Evolutionary conservation across 2,113 vertebrate species (phyloP).

Genomic region (Naja naja): DNA sequence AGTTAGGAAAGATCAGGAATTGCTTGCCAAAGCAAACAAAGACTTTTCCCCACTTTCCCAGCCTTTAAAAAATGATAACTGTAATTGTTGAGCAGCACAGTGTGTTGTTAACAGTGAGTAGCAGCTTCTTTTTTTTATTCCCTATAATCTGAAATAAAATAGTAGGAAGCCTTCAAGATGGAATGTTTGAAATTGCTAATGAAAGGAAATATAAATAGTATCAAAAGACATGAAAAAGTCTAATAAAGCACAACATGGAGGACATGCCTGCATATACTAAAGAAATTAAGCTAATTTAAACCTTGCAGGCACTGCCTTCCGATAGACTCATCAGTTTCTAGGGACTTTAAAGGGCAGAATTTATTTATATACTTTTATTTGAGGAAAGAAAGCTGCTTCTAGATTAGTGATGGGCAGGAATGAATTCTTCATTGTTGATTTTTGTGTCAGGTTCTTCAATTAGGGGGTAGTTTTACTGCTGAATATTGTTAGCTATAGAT

Average conservation of each 20-base stretch:
- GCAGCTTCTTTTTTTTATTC: neutral
- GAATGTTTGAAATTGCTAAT: conserved; percentile 22
- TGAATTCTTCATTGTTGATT: neutral
- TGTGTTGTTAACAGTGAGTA: neutral
- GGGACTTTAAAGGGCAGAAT: conserved; percentile 15
- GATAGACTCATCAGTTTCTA: conserved; percentile 32
- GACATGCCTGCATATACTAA: conserved; percentile 53
- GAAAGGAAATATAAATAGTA: conserved; percentile 20
- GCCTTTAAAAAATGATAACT: neutral
- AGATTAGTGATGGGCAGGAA: neutral
- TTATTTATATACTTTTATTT: conserved; percentile 4
- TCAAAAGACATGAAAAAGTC: conserved; percentile 52
- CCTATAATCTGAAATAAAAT: neutral
- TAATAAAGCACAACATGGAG: conserved; percentile 57
- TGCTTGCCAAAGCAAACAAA: neutral
- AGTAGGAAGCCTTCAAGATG: conserved; percentile 53
- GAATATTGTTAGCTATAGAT: neutral
- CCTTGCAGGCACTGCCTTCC: conserved; percentile 43
- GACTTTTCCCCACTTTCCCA: neutral
- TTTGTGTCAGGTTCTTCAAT: neutral
- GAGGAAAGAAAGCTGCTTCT: neutral
- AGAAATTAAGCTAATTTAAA: conserved; percentile 63
- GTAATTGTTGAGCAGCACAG: neutral
- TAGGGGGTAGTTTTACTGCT: neutral
- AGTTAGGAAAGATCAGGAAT: neutral